Conservation (phyloP, 2,797 vertebrate genomes). For the Euphonia xanthogaster region DNA sequence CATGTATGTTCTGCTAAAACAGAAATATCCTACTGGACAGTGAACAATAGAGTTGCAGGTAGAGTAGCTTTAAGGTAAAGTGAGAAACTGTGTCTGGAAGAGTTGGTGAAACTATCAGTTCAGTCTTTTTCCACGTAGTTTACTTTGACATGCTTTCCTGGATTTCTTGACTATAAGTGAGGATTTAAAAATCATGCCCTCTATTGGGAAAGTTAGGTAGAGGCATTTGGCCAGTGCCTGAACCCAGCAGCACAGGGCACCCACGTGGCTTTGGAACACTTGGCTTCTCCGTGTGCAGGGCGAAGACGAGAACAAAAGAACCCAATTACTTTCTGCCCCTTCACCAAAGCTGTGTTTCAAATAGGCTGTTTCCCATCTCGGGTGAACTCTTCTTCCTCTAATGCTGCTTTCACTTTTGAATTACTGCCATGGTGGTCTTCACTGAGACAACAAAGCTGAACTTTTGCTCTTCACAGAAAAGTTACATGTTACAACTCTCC, state of each 20-base stretch:
- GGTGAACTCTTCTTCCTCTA: constrained; percentile 32
- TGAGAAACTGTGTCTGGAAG: background rate
- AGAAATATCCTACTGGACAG: background rate
- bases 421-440: constrained; percentile 57
- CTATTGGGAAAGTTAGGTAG: background rate
- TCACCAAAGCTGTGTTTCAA: background rate
- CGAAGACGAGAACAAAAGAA: background rate
- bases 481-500: constrained; percentile 23
- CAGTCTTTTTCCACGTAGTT: background rate
- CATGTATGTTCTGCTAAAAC: background rate
- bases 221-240: background rate
- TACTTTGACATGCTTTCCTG: background rate
- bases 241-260: background rate
- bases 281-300: background rate
- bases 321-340: constrained; percentile 1
- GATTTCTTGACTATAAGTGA: background rate
- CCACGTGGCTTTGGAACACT: background rate
- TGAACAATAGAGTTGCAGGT: background rate
- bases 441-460: constrained; percentile 34
- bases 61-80: background rate
- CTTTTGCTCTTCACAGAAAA: background rate
- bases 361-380: background rate
- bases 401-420: constrained; percentile 27
- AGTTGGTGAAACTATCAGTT: background rate
- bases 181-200: background rate